These are phyloP conservation scores for Sorex fumeus DNA, from an alignment of 2,113 vertebrate genomes.

Conservation along the genomic window DNA sequence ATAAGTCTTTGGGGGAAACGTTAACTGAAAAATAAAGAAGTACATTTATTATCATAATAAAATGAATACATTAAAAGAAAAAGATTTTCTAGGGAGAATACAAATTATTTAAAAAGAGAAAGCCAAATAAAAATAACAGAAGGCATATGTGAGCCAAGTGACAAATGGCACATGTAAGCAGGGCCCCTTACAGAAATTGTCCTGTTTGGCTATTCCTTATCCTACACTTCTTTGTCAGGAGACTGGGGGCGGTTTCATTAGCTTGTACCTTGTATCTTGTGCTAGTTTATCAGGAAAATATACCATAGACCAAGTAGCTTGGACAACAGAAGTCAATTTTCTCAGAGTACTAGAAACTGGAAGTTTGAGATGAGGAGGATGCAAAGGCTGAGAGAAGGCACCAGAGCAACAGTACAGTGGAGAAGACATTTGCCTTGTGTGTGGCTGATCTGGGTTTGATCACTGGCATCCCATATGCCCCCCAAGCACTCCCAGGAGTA, in stretches of 20 bases:
- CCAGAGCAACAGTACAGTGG: too few relatives aligned
- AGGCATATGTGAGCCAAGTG: neutral
- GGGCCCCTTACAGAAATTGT: neutral
- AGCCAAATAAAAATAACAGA: neutral
- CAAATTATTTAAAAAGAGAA: neutral
- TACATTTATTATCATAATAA: neutral
- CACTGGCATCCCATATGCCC: too few relatives aligned
- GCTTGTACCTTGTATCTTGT: neutral
- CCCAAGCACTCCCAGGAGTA: too few relatives aligned
- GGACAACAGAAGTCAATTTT: neutral
- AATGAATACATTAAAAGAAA: conserved; percentile 6
- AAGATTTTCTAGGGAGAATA: neutral
- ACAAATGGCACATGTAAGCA: neutral
- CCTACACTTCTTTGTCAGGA: neutral
- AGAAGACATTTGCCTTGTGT: too few relatives aligned
- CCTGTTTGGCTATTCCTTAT: neutral
- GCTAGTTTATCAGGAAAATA: neutral
- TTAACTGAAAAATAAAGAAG: neutral
- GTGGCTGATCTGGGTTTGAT: too few relatives aligned
- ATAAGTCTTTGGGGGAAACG: neutral
- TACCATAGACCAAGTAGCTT: neutral
- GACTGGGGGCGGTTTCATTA: neutral
- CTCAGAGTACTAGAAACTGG: neutral
- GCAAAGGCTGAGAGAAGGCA: too few relatives aligned
- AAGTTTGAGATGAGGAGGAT: neutral